phyloP scores from a whole-genome alignment of 2,113 vertebrate species.

The Oncorhynchus kisutch region DNA sequence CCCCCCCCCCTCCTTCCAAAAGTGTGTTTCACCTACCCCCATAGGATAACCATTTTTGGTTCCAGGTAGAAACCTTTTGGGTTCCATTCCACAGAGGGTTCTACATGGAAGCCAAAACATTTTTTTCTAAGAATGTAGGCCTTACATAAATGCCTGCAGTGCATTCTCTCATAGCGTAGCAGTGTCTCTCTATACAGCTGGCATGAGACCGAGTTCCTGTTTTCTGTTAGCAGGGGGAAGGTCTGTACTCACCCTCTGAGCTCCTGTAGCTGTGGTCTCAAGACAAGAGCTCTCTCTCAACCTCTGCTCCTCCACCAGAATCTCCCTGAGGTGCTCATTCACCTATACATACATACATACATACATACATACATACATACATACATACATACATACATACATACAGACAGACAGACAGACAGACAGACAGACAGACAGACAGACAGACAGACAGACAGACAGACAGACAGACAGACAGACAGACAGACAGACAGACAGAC shows the following conservation, averaged over 20 bases:
- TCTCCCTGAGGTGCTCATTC: constrained; percentile 87
- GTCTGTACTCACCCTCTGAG: constrained; percentile 79
- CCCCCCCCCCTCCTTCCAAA: no score
- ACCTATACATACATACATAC: not conserved
- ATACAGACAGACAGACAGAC: not conserved
- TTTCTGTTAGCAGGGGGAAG: not conserved
- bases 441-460: no score
- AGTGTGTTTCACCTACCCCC: no score
- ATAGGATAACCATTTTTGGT: no score
- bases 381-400: not conserved
- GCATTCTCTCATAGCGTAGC: constrained; percentile 20
- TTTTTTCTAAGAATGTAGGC: not conserved
- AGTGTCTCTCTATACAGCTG: constrained; percentile 54
- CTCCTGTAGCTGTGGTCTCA: constrained; percentile 37
- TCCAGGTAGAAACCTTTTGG: no score
- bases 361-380: not conserved
- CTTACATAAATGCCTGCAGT: constrained; percentile 1
- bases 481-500: no score
- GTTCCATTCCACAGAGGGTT: no score
- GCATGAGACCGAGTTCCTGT: constrained; percentile 59
- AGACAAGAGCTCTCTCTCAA: constrained; percentile 68
- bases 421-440: not conserved
- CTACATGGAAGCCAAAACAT: no score
- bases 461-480: no score
- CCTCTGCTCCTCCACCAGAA: constrained; percentile 88